A percentile compares a stretch with the other conserved stretches of the same genome.
Conservation (phyloP, 1,140 invertebrate genomes). For the Diprion similis region DNA sequence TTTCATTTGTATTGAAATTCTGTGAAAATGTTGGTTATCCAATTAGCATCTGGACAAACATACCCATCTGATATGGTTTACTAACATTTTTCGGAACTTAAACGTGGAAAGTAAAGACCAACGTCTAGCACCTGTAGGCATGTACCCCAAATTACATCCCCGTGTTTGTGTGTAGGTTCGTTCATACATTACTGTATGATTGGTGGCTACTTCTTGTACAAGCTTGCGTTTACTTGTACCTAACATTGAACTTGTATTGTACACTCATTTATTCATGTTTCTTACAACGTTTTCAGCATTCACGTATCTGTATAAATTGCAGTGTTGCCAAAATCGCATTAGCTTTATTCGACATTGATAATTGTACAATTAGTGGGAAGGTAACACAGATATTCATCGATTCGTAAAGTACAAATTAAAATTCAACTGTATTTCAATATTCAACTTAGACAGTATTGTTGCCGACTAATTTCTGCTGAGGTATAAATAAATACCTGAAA, state of each 20-base stretch:
- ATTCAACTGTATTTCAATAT: not conserved
- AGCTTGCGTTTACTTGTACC: conserved; percentile 7
- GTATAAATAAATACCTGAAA: not conserved
- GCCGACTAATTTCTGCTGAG: not conserved
- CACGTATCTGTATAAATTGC: not conserved
- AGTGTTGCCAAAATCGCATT: not conserved
- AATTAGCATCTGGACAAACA: not conserved
- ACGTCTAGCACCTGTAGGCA: conserved; percentile 1
- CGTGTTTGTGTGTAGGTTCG: not conserved
- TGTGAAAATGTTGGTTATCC: not conserved
- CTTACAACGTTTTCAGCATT: conserved; percentile 5
- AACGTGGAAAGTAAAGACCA: not conserved
- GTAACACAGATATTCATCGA: too few relatives aligned
- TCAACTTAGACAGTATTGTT: not conserved
- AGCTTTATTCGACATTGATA: too few relatives aligned
- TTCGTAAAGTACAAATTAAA: too few relatives aligned
- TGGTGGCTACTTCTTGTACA: conserved; percentile 2
- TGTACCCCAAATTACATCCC: not conserved
- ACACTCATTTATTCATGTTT: not conserved
- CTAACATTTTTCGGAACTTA: not conserved
- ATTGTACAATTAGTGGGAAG: too few relatives aligned
- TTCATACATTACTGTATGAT: not conserved
- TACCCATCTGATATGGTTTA: not conserved
- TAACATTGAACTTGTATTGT: conserved; percentile 1
- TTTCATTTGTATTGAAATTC: conserved; percentile 1